These are phyloP conservation scores for Pyrocephalus nanus DNA, from an alignment of 2,797 vertebrate genomes.

Conservation along the genomic window DNA sequence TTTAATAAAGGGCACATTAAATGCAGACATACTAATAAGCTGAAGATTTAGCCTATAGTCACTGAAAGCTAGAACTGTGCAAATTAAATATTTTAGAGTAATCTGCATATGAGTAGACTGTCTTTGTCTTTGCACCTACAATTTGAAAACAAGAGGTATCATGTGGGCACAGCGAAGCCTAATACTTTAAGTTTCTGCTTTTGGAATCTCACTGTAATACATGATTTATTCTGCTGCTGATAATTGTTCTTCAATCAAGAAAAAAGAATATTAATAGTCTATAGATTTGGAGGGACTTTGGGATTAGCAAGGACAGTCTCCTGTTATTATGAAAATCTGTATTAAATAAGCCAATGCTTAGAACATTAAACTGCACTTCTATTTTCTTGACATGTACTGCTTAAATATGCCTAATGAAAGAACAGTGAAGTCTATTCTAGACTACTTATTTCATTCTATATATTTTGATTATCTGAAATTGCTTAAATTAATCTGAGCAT, in stretches of 20 bases:
- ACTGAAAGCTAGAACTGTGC: neutral
- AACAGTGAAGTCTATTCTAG: neutral
- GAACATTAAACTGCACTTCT: neutral
- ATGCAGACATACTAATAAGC: neutral
- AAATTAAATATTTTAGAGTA: neutral
- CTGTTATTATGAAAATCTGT: neutral
- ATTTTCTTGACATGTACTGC: neutral
- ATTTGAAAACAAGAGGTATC: neutral
- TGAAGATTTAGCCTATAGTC: neutral
- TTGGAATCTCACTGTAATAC: neutral
- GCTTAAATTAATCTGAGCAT: neutral
- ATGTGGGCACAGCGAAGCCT: neutral
- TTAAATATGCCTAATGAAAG: neutral
- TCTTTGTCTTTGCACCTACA: neutral
- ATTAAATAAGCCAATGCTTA: neutral
- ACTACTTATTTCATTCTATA: neutral
- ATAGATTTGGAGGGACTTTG: neutral
- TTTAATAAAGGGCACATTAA: neutral
- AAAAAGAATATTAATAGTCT: neutral
- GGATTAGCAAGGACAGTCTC: neutral
- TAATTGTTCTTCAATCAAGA: neutral
- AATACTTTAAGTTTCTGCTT: neutral
- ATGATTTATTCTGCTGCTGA: neutral
- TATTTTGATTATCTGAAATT: neutral
- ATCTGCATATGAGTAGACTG: neutral